Evolutionary conservation across 2,797 vertebrate species (phyloP).

Genomic region (Gadopsis marmoratus): DNA sequence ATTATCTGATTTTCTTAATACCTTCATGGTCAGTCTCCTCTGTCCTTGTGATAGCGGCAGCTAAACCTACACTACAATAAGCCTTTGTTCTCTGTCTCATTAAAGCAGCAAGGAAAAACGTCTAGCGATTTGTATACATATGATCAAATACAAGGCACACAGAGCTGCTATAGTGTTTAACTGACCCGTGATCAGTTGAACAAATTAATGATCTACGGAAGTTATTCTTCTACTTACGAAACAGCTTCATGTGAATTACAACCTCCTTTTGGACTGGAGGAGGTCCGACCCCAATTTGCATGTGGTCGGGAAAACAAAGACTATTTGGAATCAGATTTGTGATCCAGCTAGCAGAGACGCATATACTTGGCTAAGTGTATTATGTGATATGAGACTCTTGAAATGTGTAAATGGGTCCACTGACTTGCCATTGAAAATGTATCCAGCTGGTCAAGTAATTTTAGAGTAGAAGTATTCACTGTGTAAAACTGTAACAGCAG

Average conservation of each 20-base stretch:
- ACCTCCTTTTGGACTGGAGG: too few relatives aligned
- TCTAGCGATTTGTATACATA: neutral
- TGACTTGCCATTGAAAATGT: neutral
- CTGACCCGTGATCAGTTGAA: neutral
- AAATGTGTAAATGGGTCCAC: neutral
- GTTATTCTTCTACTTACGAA: neutral
- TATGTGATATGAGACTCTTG: too few relatives aligned
- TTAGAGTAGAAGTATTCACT: conserved; percentile 14
- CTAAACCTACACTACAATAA: neutral
- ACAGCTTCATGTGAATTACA: neutral
- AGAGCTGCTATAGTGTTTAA: neutral
- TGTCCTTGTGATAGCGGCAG: neutral
- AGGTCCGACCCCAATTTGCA: too few relatives aligned
- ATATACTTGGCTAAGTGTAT: too few relatives aligned
- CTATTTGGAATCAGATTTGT: too few relatives aligned
- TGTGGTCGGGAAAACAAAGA: too few relatives aligned
- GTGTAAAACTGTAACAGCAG: neutral
- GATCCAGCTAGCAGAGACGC: too few relatives aligned
- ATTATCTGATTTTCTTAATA: neutral
- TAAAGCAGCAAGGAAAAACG: neutral
- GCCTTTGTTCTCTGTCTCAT: neutral
- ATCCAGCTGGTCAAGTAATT: neutral
- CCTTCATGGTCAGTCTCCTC: neutral
- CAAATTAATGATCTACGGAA: neutral
- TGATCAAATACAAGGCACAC: neutral